These are phyloP conservation scores for Machimus rusticus DNA, from an alignment of 2,888 invertebrate species.

Conservation along the genomic window DNA sequence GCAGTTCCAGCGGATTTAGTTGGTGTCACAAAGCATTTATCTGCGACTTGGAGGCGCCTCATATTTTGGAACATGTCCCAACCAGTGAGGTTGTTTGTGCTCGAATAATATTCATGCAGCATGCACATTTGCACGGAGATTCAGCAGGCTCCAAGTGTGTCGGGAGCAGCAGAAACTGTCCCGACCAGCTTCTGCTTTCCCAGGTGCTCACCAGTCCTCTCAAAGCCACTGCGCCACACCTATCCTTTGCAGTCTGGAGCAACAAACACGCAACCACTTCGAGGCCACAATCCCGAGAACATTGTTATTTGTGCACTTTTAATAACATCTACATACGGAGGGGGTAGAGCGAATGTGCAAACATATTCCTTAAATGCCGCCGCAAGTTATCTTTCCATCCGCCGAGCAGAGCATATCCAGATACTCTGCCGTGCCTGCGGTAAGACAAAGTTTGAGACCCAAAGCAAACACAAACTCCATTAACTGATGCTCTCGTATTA, in stretches of 20 bases:
- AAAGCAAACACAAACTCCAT: constrained; percentile 24
- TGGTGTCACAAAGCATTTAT: neutral
- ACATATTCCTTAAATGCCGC: neutral
- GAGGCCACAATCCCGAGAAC: neutral
- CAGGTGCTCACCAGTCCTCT: neutral
- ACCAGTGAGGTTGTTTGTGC: neutral
- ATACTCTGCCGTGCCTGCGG: neutral
- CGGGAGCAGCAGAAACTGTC: neutral
- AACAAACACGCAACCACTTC: neutral
- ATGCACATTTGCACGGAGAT: neutral
- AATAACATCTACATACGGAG: neutral
- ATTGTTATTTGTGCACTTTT: constrained; percentile 7
- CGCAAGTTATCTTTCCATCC: constrained; percentile 17
- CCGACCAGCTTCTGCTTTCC: neutral
- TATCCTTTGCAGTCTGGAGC: neutral
- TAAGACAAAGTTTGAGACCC: constrained; percentile 18
- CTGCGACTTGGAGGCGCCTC: neutral
- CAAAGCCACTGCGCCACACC: neutral
- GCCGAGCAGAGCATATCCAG: neutral
- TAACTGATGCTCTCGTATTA: constrained; percentile 31
- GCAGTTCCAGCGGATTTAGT: neutral
- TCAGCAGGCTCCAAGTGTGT: neutral
- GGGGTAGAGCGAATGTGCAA: neutral
- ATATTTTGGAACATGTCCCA: neutral
- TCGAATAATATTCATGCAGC: neutral